Evolutionary conservation across 1,140 invertebrate genomes (phyloP).

Genomic region (Microplitis demolitor): DNA sequence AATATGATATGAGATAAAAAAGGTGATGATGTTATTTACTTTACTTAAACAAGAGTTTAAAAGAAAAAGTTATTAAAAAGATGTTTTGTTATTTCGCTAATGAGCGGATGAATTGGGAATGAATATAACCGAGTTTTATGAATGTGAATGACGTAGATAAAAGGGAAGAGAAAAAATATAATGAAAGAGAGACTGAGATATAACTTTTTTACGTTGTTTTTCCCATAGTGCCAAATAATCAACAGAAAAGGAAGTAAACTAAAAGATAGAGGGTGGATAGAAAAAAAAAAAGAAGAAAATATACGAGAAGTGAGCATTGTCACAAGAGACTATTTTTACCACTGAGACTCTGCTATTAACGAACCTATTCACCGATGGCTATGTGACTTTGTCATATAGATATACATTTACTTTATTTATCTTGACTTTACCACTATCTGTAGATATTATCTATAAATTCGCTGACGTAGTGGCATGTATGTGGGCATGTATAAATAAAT

Average conservation of each 20-base stretch:
- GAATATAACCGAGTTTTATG: too few species aligned
- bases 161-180: not conserved
- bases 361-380: conserved; percentile 27
- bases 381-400: conserved; percentile 16
- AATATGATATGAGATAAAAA: too few species aligned
- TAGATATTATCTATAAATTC: not conserved
- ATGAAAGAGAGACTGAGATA: not conserved
- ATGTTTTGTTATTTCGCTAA: too few species aligned
- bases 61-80: too few species aligned
- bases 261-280: not conserved
- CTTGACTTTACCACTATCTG: not conserved
- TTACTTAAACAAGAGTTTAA: too few species aligned
- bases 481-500: too few species aligned
- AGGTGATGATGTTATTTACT: too few species aligned
- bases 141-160: not conserved
- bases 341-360: conserved; percentile 21
- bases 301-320: conserved; percentile 25
- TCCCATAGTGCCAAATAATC: not conserved
- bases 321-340: conserved; percentile 3
- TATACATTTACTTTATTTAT: conserved; percentile 10
- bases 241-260: not conserved
- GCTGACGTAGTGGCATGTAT: too few species aligned
- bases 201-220: not conserved
- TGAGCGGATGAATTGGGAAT: too few species aligned
- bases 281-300: not conserved